Percentiles rank a stretch among this genome's conserved stretches.
Evolutionary conservation across 2,797 vertebrate species (phyloP).

Genomic region (Threskiornis aethiopicus): DNA sequence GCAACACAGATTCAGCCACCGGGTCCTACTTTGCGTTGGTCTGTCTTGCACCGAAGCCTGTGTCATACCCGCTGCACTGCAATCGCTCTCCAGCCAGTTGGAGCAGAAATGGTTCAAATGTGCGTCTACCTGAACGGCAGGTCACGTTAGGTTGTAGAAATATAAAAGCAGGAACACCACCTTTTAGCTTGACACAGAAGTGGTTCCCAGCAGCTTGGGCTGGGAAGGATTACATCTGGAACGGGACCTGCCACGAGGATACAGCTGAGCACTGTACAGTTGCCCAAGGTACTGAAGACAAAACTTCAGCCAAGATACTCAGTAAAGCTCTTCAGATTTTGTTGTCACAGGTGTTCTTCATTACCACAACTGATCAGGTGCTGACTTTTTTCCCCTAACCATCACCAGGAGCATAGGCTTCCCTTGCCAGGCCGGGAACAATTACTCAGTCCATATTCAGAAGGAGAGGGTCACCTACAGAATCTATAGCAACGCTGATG

Average conservation of each 20-base stretch:
- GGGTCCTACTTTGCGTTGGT: rapidly evolving
- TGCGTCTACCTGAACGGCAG: rapidly evolving
- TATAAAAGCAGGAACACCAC: not conserved
- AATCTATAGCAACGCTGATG: not conserved
- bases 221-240: not conserved
- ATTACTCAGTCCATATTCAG: not conserved
- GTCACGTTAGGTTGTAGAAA: not conserved
- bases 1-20: not conserved
- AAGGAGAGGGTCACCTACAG: not conserved
- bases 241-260: rapidly evolving
- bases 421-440: not conserved
- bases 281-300: not conserved
- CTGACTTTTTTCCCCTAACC: not conserved
- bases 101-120: not conserved
- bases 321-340: not conserved
- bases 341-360: not conserved
- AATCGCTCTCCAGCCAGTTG: no score
- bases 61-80: rapidly evolving
- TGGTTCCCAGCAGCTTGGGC: not conserved
- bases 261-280: not conserved
- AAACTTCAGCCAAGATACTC: not conserved
- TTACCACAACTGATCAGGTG: not conserved
- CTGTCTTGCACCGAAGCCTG: rapidly evolving
- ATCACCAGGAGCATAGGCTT: not conserved
- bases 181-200: not conserved